Base-by-base conservation (phyloP, 2,888 invertebrate species). In the Blera fallax region DNA sequence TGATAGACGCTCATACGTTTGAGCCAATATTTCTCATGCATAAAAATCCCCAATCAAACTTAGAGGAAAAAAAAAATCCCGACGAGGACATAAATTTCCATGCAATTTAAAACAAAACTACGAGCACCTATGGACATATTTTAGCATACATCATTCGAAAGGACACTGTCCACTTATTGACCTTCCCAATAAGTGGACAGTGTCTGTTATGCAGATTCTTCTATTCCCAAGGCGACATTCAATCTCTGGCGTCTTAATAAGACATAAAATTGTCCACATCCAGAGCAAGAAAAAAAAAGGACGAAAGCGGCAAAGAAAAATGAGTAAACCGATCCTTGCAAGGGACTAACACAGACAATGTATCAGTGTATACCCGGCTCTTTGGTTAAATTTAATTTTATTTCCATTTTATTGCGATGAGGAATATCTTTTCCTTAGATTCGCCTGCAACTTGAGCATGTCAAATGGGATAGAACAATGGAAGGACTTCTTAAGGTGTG, bases 231-330 rank as follows among this genome's bases (percentile, higher is more conserved):
- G 54, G 60, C 54, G n/a, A 34, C 29, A 54, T 45, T 56, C 72
- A 32, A 56, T 52, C 29, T 43, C 37, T 37, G 10, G 29, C n/a
- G 24, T 65, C 40, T 62, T 70, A 62, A 78, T 74, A 62, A 67
- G 60, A 60, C 52, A 45, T 60, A 45, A 80, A n/a, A 43, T 50
- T 69, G 74, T 74, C 74, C 62, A 37, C 62, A 62, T 74, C 74
- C 74, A 70, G 21, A 56, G 62, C 45, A 7, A 21, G 3, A n/a
- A 14, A 14, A 6, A 24, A 24, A 16, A 37, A 21, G 3, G 6
- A 14, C 10, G 10, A 24, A 24, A 16, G 27, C 8, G 6, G n/a
- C n/a, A 37, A 50, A 24, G 40, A 45, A 24, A 65, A 50, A 65
- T 65, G 67, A 27, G 0, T 24, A 34, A 52, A 16, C 32, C 50